These are phyloP conservation scores for Drosophila ustulata DNA, from an alignment of 2,888 invertebrate genomes.

Conservation along the genomic window DNA sequence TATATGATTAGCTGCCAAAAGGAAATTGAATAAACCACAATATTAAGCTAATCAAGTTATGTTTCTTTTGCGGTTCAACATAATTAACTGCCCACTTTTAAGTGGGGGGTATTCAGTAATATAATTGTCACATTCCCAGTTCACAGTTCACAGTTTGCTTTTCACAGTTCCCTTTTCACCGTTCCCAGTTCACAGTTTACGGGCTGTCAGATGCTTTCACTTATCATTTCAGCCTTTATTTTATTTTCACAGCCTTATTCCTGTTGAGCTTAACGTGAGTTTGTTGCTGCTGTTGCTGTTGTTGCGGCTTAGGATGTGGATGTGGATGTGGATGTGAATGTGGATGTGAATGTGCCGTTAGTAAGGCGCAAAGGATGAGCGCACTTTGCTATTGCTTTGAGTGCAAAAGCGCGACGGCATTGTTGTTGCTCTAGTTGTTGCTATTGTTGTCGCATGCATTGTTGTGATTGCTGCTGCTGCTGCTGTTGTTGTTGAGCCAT, in stretches of 20 bases:
- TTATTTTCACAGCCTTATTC: constrained; percentile 75
- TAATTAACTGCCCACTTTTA: neutral
- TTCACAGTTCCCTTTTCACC: neutral
- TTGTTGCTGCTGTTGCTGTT: constrained; percentile 24
- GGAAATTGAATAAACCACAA: neutral
- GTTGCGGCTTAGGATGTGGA: constrained; percentile 64
- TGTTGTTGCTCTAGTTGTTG: constrained; percentile 53
- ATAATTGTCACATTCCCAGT: constrained; percentile 1
- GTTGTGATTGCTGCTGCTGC: constrained; percentile 54
- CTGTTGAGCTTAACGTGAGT: constrained; percentile 55
- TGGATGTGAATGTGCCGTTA: constrained; percentile 33
- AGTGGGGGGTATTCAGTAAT: neutral
- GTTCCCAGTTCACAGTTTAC: constrained; percentile 14
- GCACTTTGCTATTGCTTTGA: constrained; percentile 60
- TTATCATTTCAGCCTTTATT: constrained; percentile 74
- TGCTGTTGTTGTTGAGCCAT: constrained; percentile 64
- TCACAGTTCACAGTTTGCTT: constrained; percentile 7
- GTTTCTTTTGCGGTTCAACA: neutral
- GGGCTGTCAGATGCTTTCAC: constrained; percentile 54
- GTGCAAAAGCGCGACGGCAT: constrained; percentile 67
- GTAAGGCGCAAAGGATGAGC: constrained; percentile 62
- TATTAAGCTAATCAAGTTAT: too few species aligned
- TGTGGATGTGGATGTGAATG: constrained; percentile 27
- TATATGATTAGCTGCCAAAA: too few species aligned
- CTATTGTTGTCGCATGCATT: constrained; percentile 61